Base-by-base conservation (phyloP, 2,797 vertebrate genomes). In the Esox lucius region DNA sequence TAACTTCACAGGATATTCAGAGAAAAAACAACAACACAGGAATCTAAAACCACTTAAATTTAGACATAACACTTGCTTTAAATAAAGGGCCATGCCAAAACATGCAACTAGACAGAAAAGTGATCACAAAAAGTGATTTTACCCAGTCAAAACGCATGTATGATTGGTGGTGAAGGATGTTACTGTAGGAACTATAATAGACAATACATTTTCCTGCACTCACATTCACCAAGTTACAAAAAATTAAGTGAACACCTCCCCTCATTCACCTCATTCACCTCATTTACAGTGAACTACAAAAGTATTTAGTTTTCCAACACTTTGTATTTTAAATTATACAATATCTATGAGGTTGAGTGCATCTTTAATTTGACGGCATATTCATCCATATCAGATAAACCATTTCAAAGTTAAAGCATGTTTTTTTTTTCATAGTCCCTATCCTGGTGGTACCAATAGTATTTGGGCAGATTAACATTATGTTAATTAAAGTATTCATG, bases 1-100 rank as follows among this genome's bases (percentile, higher is more conserved):
- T 87, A 31, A 83, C 83, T 85, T 87, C 73, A 80, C 53, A 82
- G 49, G 53, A 82, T 78, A 87, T 85, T 74, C 80, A 59, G 22
- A 72, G 69, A 66, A 75, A 72, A 79, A 65, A 75, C 19, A 76
- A 66, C 73, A 72, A 79, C 68, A 75, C 19, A 76, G 56, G 78
- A 69, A 87, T 78, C 67, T 7, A 39, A 66, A 70, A 56, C 13
- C 66, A 74, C 70, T 80, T 81, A 75, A 81, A 84, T 64, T 53
- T 11, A 75, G 28, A 80, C 86, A 82, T 70, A 68, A 77, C 53
- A 61, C 69, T 80, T 68, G 35, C 68, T 73, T 53, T 70, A 19
- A 79, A 78, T 76, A 73, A 79, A 80, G 73, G 74, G 35, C 3
- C 28, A 22, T 72, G 15, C 31, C 26, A 61, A 24, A 17, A 67